Conservation (phyloP, 2,888 invertebrate genomes). For the Meloe dianella region DNA sequence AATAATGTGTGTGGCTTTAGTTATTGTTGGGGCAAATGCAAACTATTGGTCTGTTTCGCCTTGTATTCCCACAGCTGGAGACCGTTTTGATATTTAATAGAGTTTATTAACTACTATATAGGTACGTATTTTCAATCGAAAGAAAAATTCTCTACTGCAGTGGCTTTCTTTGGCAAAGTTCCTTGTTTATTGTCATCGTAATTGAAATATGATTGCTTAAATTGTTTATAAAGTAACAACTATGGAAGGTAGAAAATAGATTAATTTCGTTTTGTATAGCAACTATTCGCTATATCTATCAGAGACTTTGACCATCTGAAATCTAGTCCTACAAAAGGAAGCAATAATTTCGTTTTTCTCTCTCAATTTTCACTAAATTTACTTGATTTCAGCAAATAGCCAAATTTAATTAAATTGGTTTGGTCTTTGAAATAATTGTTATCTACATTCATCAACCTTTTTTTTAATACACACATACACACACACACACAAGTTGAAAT, state of each 20-base stretch:
- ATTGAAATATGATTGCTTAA: slow-evolving; percentile 43
- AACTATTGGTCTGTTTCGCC: slow-evolving; percentile 14
- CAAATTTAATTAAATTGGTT: too few species aligned
- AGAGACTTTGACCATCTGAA: background rate
- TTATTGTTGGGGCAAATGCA: slow-evolving; percentile 3
- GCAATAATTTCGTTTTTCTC: too few species aligned
- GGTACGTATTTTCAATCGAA: background rate
- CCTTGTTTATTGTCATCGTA: slow-evolving; percentile 45
- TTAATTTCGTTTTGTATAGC: background rate
- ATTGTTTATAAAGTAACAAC: background rate
- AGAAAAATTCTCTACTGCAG: slow-evolving; percentile 39
- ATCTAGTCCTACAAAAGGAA: background rate
- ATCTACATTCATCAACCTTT: background rate
- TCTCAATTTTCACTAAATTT: too few species aligned
- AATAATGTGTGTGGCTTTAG: background rate
- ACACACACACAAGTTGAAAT: background rate
- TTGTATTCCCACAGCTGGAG: slow-evolving; percentile 23
- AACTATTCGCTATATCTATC: background rate
- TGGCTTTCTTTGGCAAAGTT: slow-evolving; percentile 47
- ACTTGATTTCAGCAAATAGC: too few species aligned
- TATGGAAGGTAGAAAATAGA: background rate
- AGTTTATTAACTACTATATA: slow-evolving; percentile 6
- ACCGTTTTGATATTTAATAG: slow-evolving; percentile 23
- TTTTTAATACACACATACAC: too few species aligned
- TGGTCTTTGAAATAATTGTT: background rate